These are phyloP conservation scores for Caenorhabditis panamensis DNA, from an alignment of 2,888 invertebrate genomes.

Conservation along the genomic window DNA sequence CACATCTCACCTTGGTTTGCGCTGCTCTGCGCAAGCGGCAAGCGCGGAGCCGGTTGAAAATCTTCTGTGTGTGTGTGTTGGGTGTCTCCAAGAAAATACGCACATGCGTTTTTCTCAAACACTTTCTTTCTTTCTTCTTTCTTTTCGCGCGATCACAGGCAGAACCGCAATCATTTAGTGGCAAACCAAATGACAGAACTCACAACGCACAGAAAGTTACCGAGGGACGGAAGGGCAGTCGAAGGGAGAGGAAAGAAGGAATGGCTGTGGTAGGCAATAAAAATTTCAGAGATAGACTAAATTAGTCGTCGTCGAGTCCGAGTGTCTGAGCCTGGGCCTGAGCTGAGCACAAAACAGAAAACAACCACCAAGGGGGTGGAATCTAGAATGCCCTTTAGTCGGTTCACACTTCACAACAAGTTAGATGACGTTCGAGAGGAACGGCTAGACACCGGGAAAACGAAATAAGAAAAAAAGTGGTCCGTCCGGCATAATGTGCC, in stretches of 20 bases:
- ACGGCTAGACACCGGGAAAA: neutral
- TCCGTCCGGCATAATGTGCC: constrained; percentile 7
- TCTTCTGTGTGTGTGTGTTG: constrained; percentile 35
- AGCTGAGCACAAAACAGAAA: constrained; percentile 9
- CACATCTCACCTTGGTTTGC: constrained; percentile 41
- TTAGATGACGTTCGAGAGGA: too few species aligned
- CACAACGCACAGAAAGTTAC: constrained; percentile 20
- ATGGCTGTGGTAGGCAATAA: constrained; percentile 36
- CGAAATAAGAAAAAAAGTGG: neutral
- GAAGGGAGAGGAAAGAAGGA: too few species aligned
- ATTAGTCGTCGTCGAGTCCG: constrained; percentile 3
- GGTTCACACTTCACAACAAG: neutral
- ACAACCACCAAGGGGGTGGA: neutral
- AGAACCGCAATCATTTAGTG: constrained; percentile 43
- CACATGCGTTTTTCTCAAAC: constrained; percentile 52
- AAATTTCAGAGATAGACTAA: constrained; percentile 28
- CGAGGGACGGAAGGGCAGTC: neutral
- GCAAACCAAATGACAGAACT: constrained; percentile 25
- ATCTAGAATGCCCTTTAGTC: neutral
- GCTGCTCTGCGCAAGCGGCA: constrained; percentile 28
- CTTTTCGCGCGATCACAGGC: constrained; percentile 34
- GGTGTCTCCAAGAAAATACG: constrained; percentile 32
- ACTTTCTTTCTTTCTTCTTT: constrained; percentile 28
- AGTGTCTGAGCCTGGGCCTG: neutral
- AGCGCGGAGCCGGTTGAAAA: constrained; percentile 47